Percentiles rank a stretch among this genome's conserved stretches.
Evolutionary conservation across 2,888 invertebrate genomes (phyloP).

Genomic region (Caenorhabditis afra): DNA sequence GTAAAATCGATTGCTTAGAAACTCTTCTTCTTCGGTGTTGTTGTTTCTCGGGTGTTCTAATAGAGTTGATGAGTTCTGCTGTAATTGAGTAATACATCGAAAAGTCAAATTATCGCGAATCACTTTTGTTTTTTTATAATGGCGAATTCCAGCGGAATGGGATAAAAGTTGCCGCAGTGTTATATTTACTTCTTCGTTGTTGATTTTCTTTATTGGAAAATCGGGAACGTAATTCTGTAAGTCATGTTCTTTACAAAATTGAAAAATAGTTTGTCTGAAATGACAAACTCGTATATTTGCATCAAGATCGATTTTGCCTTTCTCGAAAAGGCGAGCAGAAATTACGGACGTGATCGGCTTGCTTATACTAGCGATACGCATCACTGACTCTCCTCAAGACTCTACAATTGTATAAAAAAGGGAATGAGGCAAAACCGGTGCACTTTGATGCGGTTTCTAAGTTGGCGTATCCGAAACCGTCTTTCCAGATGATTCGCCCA

Average conservation of each 20-base stretch:
- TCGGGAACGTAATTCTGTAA: slow-evolving; percentile 82
- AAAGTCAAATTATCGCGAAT: background rate
- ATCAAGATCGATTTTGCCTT: slow-evolving; percentile 83
- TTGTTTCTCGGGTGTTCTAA: slow-evolving; percentile 56
- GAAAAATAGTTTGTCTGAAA: background rate
- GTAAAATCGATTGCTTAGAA: slow-evolving; percentile 82
- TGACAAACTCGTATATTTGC: slow-evolving; percentile 58
- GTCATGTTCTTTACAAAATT: too few relatives aligned
- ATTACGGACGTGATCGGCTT: slow-evolving; percentile 84
- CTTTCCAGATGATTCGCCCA: slow-evolving; percentile 81
- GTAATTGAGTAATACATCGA: background rate
- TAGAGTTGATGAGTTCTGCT: slow-evolving; percentile 17
- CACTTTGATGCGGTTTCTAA: slow-evolving; percentile 81
- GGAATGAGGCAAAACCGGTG: slow-evolving; percentile 14
- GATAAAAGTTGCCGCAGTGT: slow-evolving; percentile 83
- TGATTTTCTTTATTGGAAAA: slow-evolving; percentile 83
- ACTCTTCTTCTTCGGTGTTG: slow-evolving; percentile 80
- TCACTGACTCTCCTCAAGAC: slow-evolving; percentile 77
- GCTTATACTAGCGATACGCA: slow-evolving; percentile 85
- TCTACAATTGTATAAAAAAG: background rate
- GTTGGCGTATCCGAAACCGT: slow-evolving; percentile 83
- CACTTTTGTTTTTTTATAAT: slow-evolving; percentile 81
- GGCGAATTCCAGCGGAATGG: slow-evolving; percentile 84
- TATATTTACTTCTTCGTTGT: slow-evolving; percentile 82
- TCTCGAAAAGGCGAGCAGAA: slow-evolving; percentile 83